phyloP scores from a whole-genome alignment of 2,888 invertebrate species.

The Asteroscopus sphinx region DNA sequence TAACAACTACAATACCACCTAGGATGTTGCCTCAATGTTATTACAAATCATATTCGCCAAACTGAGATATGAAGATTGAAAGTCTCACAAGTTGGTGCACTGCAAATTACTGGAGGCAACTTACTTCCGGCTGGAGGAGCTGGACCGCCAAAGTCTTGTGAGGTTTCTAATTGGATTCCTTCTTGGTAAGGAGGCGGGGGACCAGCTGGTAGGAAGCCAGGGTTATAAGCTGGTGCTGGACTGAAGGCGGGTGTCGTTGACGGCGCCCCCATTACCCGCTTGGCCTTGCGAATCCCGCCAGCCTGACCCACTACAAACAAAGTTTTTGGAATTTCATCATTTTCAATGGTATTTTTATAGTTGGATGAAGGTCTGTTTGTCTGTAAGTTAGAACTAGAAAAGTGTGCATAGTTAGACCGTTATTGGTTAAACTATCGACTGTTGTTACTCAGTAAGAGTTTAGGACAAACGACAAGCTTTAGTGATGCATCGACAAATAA shows the following conservation, averaged over 20 bases:
- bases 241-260: slow-evolving; percentile 76
- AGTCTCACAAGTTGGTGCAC: too few species aligned
- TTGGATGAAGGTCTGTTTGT: neutral
- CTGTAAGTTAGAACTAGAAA: neutral
- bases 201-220: slow-evolving; percentile 70
- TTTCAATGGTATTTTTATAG: neutral
- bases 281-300: slow-evolving; percentile 89
- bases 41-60: too few species aligned
- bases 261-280: slow-evolving; percentile 92
- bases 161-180: slow-evolving; percentile 79
- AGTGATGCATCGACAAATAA: neutral
- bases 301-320: slow-evolving; percentile 77
- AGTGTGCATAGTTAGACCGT: neutral
- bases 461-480: neutral
- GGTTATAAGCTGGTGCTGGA: slow-evolving; percentile 68
- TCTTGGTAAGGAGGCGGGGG: slow-evolving; percentile 79
- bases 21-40: too few species aligned
- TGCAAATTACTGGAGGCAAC: too few species aligned
- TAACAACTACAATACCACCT: too few species aligned
- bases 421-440: neutral
- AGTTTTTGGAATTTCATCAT: neutral
- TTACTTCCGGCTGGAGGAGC: slow-evolving; percentile 69
- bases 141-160: slow-evolving; percentile 72
- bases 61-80: too few species aligned
- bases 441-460: slow-evolving; percentile 13